Base-by-base conservation (phyloP, 2,888 invertebrate genomes). In the Drosophila neonasuta region DNA sequence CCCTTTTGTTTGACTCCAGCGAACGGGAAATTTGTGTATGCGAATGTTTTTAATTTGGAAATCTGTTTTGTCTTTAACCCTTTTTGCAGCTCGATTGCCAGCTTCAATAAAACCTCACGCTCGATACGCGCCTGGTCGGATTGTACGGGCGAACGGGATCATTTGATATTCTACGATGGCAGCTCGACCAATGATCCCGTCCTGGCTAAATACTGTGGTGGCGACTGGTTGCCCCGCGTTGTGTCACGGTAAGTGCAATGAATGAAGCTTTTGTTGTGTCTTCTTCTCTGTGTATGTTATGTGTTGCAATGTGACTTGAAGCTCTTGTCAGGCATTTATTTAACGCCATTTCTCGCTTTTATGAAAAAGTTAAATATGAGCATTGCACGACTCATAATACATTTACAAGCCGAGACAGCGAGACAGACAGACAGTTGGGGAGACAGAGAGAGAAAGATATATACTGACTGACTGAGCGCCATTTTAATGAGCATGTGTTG, bases 91-190 rank as follows among this genome's bases (percentile, higher is more conserved):
- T 91, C 91, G 41, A 91, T 91, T 79, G 91, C 91, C 80, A 93
- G 95, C 82, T 90, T 95, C 68, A 95, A 95, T 90, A 94, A 94
- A 91, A 95, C 95, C 61, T 93, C 93, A 3, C 92, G 95, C 30
- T 94, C 93, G 34, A 92, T 96, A 81, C 93, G 94, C 68, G 96
- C 96, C 59, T 96, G 96, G 96, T 91, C 91, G 52, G 96, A 96
- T 88, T 97, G 97, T 89, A 95, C 95, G 0, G 94, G 95, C 2
- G 95, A 95, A 88, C 93, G 95, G 51, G 97, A 97, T 91, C 94
- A 96, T 77, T 92, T 97, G 63, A 95, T 96, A 79, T 95, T 97
- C 90, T 96, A 96, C 90, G 97, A 97, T 90, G 97, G 97, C 60
- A 94, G 95, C 54, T 93, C 94, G 39, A 94, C 95, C 11, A 95